phyloP scores from a whole-genome alignment of 2,797 vertebrate species.

The Danio kyathit region DNA sequence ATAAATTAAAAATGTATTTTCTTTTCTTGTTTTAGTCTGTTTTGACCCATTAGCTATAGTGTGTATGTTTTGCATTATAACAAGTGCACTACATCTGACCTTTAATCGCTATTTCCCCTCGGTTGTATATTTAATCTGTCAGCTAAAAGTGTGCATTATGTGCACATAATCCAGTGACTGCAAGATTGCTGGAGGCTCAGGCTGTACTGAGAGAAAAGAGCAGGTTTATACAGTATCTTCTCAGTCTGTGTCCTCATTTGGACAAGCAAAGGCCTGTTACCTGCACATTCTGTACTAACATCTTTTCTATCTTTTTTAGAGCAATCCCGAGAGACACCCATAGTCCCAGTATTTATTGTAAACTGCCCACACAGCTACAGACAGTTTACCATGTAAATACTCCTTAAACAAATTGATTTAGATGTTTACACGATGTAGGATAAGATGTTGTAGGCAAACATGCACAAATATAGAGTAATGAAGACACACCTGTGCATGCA shows the following conservation, averaged over 20 bases:
- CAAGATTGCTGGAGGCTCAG: background rate
- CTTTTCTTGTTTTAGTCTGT: no score
- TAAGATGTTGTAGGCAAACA: slow-evolving; percentile 1
- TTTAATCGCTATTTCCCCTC: background rate
- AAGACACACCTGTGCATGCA: slow-evolving; percentile 16
- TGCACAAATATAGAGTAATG: background rate
- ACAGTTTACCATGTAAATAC: slow-evolving; percentile 11
- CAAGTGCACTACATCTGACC: background rate
- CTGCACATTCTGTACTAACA: background rate
- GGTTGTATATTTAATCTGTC: background rate
- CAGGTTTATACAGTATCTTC: slow-evolving; percentile 11
- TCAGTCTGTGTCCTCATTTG: slow-evolving; percentile 15
- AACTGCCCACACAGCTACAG: background rate
- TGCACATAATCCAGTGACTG: background rate
- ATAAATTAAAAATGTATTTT: no score
- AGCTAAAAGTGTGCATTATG: background rate
- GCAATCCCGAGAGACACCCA: background rate
- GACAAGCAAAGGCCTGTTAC: slow-evolving; percentile 31
- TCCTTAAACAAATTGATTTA: background rate
- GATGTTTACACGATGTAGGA: background rate
- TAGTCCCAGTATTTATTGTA: background rate
- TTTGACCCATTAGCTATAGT: background rate
- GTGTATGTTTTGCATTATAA: background rate
- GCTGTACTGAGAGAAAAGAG: slow-evolving; percentile 15
- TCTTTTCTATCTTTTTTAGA: background rate